Evolutionary conservation across 2,797 vertebrate species (phyloP).

Genomic region (Bradypus variegatus): DNA sequence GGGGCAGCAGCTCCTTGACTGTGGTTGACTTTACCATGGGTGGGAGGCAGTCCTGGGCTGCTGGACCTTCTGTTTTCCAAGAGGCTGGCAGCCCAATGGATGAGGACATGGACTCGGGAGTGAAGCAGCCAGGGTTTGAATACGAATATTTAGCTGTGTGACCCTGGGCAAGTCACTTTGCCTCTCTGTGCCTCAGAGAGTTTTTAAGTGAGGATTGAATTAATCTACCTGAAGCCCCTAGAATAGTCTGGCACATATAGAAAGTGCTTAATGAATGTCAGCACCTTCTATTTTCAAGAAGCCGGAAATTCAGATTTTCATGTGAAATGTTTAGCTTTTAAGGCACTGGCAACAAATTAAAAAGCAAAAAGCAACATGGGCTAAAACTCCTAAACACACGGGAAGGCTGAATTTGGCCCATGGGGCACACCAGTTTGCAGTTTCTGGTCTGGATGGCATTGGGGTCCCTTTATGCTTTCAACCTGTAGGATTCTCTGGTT

Average conservation of each 20-base stretch:
- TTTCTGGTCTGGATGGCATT: not conserved
- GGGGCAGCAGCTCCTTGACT: not conserved
- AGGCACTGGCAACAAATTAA: not conserved
- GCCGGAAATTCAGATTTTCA: slow-evolving; percentile 7
- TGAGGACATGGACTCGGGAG: not conserved
- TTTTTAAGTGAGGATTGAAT: not conserved
- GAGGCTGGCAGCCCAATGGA: not conserved
- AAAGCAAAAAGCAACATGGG: not conserved
- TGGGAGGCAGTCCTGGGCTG: not conserved
- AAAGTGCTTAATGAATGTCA: not conserved
- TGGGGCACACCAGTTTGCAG: not conserved
- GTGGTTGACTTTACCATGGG: accelerated
- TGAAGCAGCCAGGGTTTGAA: not conserved
- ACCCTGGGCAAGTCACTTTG: not conserved
- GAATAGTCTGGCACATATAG: not conserved
- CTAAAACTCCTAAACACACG: not conserved
- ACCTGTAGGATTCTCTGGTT: not conserved
- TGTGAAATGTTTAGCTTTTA: slow-evolving; percentile 2
- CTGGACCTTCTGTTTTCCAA: not conserved
- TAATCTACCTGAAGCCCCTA: not conserved
- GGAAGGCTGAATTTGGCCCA: not conserved
- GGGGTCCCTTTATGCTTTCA: not conserved
- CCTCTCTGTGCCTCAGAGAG: not conserved
- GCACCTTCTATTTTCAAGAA: slow-evolving; percentile 22
- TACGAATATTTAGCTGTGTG: not conserved